Evolutionary conservation across 2,113 vertebrate genomes (phyloP).

Genomic region (Thunnus maccoyii): DNA sequence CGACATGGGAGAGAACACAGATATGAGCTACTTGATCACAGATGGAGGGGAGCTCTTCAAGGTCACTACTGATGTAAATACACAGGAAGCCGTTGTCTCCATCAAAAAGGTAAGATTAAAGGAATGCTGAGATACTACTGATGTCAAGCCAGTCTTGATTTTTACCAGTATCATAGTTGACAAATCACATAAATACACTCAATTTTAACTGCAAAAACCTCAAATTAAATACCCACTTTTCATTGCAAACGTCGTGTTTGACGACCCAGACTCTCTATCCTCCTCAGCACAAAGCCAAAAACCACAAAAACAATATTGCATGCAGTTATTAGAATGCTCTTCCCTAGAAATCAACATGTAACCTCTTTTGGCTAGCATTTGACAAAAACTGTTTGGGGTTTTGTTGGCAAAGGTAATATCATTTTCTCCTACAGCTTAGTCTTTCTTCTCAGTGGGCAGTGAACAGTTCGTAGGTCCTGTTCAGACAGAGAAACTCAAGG

Average conservation of each 20-base stretch:
- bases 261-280: not conserved
- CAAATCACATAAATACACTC: not conserved
- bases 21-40: slow-evolving; percentile 96
- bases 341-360: not conserved
- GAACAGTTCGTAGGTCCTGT: not conserved
- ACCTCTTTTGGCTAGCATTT: not conserved
- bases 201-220: not conserved
- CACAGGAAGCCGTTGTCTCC: slow-evolving; percentile 93
- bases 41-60: slow-evolving; percentile 91
- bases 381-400: not conserved
- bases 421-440: not conserved
- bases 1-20: slow-evolving; percentile 96
- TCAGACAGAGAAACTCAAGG: not conserved
- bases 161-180: not conserved
- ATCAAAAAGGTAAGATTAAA: slow-evolving; percentile 89
- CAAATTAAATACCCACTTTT: not conserved
- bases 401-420: not conserved
- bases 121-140: not conserved
- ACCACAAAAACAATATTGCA: not conserved
- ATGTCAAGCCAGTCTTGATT: not conserved
- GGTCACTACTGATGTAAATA: slow-evolving; percentile 92
- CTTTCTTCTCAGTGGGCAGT: slow-evolving; percentile 6
- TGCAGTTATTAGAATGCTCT: not conserved
- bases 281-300: not conserved
- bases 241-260: not conserved